Conservation (phyloP, 2,888 invertebrate genomes). For the Ophion slaviceki region DNA sequence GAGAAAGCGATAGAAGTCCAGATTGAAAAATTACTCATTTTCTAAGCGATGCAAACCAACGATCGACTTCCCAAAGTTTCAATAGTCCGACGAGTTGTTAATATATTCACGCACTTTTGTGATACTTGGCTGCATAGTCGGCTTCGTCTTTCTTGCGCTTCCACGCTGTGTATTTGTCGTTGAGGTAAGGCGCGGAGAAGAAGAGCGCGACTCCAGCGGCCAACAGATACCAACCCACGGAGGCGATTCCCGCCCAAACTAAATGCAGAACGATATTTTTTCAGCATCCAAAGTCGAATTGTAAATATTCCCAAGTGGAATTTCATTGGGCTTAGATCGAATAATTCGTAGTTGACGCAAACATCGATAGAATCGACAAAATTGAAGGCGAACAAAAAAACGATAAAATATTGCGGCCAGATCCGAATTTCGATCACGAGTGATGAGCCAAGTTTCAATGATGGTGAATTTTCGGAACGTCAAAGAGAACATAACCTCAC, state of each 20-base stretch:
- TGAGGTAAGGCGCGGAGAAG: conserved; percentile 80
- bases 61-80: neutral
- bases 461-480: neutral
- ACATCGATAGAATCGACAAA: neutral
- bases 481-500: conserved; percentile 46
- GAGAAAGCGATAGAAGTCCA: too few relatives aligned
- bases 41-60: neutral
- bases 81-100: neutral
- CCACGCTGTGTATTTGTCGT: conserved; percentile 78
- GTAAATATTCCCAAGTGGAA: neutral
- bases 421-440: neutral
- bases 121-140: conserved; percentile 83
- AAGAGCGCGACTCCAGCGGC: conserved; percentile 73
- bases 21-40: neutral
- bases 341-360: neutral
- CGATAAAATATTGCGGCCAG: neutral
- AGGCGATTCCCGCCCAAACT: conserved; percentile 76
- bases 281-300: neutral
- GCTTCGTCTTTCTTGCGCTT: conserved; percentile 78
- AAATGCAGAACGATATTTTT: conserved; percentile 3
- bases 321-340: neutral
- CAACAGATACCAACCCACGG: conserved; percentile 83
- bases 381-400: neutral
- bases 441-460: neutral
- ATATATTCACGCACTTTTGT: conserved; percentile 81